Base-by-base conservation (phyloP, 2,888 invertebrate genomes). In the Spodoptera exigua region DNA sequence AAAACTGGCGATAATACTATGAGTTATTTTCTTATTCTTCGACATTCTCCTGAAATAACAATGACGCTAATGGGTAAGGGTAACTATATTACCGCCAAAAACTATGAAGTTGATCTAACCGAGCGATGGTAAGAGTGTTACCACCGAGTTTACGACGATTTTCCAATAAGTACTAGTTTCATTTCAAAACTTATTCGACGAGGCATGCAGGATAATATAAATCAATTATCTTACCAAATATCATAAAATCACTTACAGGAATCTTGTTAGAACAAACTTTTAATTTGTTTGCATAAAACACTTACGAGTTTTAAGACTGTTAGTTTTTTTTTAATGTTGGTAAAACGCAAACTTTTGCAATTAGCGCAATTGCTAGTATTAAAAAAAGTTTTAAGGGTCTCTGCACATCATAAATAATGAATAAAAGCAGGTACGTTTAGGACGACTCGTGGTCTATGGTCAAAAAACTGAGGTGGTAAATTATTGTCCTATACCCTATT, bases 11-110 rank as follows among this genome's bases (percentile, higher is more conserved):
- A 36, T 36, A 47, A 10, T 11, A 47, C 35, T 36, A 2, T 36
- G 35, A 47, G 47, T 13, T 47, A 47, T 7, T 17, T 47, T 0
- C 36, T 4, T 47, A 13, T 36, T 36, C 1, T 47, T 36, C 46
- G 46, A 47, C 36, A 36, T 47, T 36, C 36, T 47, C 16, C 46
- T 46, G 46, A 46, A 45, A 45, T 45, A 45, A 45, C 1, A 45
- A 45, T 0, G 1, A 45, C 32, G 32, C 16, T 35, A 46, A 35
- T 47, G 35, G 47, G n/a, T 47, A 47, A 36, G 2, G 47, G 47
- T 47, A 36, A 47, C 47, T 47, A 35, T 36, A 47, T 47, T 47
- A 36, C 47, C 47, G n/a, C 47, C 47, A 47, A 47, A 46, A 3
- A 47, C 18, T 18, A 35, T 11, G 0, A 47, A 2, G 47, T 47